Evolutionary conservation across 2,888 invertebrate genomes (phyloP).

Genomic region (Morinoia aosen): DNA sequence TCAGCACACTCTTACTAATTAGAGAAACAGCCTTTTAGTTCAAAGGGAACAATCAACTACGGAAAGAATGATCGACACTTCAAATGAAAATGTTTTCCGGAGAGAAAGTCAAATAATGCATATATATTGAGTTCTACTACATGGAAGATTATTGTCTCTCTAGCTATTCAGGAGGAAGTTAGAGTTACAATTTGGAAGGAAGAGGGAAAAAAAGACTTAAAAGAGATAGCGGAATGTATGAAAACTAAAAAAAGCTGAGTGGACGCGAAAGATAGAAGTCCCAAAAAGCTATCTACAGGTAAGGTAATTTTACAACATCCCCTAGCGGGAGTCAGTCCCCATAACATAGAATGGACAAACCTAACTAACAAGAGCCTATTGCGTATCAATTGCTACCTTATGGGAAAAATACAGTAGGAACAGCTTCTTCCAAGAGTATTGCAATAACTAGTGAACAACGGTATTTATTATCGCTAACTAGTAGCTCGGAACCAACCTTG

Average conservation of each 20-base stretch:
- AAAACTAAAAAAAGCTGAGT: too few relatives aligned
- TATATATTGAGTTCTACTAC: not conserved
- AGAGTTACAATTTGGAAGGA: too few relatives aligned
- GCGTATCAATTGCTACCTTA: too few relatives aligned
- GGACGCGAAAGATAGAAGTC: too few relatives aligned
- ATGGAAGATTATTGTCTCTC: not conserved
- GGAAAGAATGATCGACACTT: not conserved
- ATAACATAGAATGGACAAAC: too few relatives aligned
- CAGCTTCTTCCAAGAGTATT: not conserved
- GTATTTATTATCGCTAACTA: not conserved
- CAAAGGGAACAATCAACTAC: not conserved
- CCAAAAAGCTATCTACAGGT: too few relatives aligned
- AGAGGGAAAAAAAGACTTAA: too few relatives aligned
- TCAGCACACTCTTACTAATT: not conserved
- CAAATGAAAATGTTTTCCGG: not conserved
- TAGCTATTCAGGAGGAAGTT: too few relatives aligned
- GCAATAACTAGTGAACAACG: not conserved
- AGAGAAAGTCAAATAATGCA: not conserved
- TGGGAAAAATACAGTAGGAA: not conserved
- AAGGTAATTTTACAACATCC: too few relatives aligned
- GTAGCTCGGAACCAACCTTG: not conserved
- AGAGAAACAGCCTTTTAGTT: not conserved
- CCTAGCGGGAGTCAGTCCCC: too few relatives aligned
- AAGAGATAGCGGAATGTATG: too few relatives aligned
- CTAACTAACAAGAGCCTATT: too few relatives aligned